Conservation (phyloP, 2,113 vertebrate genomes). For the Lethenteron reissneri region DNA sequence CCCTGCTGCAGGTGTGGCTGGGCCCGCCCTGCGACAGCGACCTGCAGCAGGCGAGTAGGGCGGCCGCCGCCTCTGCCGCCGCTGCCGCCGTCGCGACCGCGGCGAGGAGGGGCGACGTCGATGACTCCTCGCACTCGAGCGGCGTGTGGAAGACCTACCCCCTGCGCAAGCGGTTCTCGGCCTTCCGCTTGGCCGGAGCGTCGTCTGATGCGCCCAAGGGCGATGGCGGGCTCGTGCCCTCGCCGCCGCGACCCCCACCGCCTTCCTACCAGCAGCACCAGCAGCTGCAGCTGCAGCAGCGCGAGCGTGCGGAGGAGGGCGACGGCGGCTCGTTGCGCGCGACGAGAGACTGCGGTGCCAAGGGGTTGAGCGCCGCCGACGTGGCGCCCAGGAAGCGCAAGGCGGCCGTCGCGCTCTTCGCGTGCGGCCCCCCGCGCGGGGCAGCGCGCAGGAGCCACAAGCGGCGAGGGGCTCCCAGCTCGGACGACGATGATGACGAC, state of each 20-base stretch:
- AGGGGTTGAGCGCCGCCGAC: neutral
- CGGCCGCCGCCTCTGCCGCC: too few relatives aligned
- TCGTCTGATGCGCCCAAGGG: neutral
- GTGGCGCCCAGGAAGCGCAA: neutral
- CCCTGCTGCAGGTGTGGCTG: too few relatives aligned
- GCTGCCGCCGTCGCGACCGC: too few relatives aligned
- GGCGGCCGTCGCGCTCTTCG: neutral
- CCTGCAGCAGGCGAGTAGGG: too few relatives aligned
- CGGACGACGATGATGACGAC: neutral
- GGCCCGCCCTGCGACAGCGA: too few relatives aligned
- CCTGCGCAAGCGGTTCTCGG: conserved; percentile 1
- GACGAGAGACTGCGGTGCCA: neutral
- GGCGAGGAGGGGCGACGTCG: too few relatives aligned
- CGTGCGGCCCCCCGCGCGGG: neutral
- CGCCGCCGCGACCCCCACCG: neutral
- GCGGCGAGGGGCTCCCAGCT: neutral
- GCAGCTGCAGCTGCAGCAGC: neutral
- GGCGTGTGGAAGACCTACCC: conserved; percentile 5
- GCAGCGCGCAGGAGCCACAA: neutral
- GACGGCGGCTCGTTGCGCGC: neutral
- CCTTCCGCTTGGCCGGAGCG: neutral
- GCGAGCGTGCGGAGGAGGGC: neutral
- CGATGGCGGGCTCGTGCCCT: neutral
- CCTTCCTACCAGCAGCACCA: neutral
- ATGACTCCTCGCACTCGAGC: neutral